phyloP scores from a whole-genome alignment of 2,888 invertebrate genomes.

The Xestobium rufovillosum region DNA sequence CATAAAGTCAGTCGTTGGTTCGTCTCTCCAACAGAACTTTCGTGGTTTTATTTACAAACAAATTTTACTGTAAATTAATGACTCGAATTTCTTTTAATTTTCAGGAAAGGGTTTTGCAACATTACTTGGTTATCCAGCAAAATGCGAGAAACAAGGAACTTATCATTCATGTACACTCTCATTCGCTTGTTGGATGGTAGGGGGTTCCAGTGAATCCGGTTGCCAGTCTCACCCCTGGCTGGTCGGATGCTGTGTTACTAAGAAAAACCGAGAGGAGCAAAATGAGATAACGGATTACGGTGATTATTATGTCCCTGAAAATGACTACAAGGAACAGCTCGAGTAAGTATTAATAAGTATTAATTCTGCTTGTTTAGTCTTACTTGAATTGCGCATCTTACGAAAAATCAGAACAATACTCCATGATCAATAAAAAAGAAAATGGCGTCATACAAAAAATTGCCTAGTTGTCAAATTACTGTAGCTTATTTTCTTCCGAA shows the following conservation, averaged over 20 bases:
- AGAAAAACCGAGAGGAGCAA: conserved; percentile 26
- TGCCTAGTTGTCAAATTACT: no score
- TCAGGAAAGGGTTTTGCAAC: conserved; percentile 48
- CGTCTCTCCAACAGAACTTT: no score
- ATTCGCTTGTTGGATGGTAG: conserved; percentile 67
- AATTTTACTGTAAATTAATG: no score
- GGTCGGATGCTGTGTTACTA: conserved; percentile 61
- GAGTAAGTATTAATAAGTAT: conserved; percentile 15
- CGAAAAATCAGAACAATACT: no score
- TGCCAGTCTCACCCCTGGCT: conserved; percentile 64
- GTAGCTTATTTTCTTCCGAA: no score
- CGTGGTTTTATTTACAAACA: no score
- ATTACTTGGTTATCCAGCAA: conserved; percentile 52
- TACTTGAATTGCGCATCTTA: no score
- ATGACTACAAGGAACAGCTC: conserved; percentile 3
- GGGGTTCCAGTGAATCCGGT: conserved; percentile 58
- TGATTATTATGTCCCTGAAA: background rate
- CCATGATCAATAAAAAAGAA: no score
- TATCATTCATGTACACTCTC: conserved; percentile 62
- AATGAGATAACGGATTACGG: background rate
- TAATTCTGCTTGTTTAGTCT: no score
- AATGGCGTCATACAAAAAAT: no score
- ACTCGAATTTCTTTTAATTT: conserved; percentile 17
- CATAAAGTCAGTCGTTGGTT: no score
- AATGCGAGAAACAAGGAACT: conserved; percentile 50